Evolutionary conservation across 2,888 invertebrate species (phyloP).

Genomic region (Chrysolina americana): DNA sequence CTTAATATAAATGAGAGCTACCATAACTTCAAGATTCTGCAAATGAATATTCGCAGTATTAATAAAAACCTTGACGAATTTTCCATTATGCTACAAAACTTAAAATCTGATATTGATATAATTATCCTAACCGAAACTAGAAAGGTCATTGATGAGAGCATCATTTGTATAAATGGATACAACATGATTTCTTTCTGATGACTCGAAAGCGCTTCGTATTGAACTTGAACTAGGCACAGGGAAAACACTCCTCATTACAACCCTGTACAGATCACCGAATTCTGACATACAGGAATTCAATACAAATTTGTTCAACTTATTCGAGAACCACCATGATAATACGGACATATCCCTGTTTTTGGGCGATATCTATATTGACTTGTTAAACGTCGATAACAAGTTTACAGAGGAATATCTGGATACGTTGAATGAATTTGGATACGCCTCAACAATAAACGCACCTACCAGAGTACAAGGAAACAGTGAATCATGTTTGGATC

Average conservation of each 20-base stretch:
- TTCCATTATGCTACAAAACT: slow-evolving; percentile 6
- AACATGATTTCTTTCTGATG: not conserved
- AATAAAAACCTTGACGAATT: slow-evolving; percentile 14
- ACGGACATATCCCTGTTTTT: slow-evolving; percentile 4
- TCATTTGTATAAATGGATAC: slow-evolving; percentile 10
- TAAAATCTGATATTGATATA: not conserved
- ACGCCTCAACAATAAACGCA: too few species aligned
- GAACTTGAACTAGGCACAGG: slow-evolving; percentile 3
- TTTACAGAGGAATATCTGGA: slow-evolving; percentile 19
- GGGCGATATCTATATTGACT: slow-evolving; percentile 23
- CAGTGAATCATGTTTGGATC: too few species aligned
- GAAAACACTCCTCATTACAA: slow-evolving; percentile 17
- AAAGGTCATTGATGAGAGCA: not conserved
- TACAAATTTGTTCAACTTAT: slow-evolving; percentile 19
- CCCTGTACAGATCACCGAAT: slow-evolving; percentile 22
- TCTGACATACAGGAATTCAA: slow-evolving; percentile 21
- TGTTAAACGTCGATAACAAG: slow-evolving; percentile 5
- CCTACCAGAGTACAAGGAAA: too few species aligned
- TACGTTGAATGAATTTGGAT: not conserved
- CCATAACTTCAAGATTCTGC: slow-evolving; percentile 10
- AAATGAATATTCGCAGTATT: slow-evolving; percentile 22
- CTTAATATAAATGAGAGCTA: too few species aligned
- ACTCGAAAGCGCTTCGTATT: slow-evolving; percentile 25
- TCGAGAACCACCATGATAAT: not conserved
- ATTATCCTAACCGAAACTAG: slow-evolving; percentile 16